Conservation (phyloP, 2,113 vertebrate genomes). For the Ranitomeya imitator region DNA sequence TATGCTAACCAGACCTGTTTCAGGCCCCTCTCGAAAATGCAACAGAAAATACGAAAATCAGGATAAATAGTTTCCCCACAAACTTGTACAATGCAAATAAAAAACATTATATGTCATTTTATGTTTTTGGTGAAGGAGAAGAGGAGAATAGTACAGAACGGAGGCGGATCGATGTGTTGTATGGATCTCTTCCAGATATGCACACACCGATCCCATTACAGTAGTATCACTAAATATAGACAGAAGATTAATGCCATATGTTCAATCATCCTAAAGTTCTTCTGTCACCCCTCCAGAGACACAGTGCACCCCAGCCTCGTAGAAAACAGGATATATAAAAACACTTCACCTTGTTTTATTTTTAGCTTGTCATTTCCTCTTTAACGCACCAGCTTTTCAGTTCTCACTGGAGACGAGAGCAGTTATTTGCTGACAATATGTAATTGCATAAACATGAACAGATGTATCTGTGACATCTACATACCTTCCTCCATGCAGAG, state of each 20-base stretch:
- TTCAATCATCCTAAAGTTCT: slow-evolving; percentile 31
- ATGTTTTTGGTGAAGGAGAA: neutral
- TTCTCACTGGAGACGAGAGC: slow-evolving; percentile 34
- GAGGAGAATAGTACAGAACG: neutral
- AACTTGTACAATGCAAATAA: neutral
- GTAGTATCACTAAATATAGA: slow-evolving; percentile 44
- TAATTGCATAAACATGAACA: slow-evolving; percentile 37
- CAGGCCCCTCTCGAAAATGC: neutral
- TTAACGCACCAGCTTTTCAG: slow-evolving; percentile 29
- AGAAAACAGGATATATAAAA: slow-evolving; percentile 48
- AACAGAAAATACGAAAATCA: neutral
- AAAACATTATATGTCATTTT: neutral
- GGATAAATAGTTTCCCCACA: neutral
- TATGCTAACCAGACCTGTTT: neutral
- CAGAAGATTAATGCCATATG: slow-evolving; percentile 25
- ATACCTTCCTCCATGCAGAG: neutral
- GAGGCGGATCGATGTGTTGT: neutral
- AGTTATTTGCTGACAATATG: slow-evolving; percentile 46
- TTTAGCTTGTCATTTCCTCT: slow-evolving; percentile 45
- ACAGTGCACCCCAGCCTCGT: slow-evolving; percentile 6
- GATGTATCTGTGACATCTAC: slow-evolving; percentile 22
- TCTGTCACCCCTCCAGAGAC: slow-evolving; percentile 15
- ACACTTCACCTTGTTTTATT: slow-evolving; percentile 41
- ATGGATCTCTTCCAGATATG: slow-evolving; percentile 14
- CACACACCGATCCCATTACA: neutral